Conservation (phyloP, 2,888 invertebrate species). For the Sesia apiformis region DNA sequence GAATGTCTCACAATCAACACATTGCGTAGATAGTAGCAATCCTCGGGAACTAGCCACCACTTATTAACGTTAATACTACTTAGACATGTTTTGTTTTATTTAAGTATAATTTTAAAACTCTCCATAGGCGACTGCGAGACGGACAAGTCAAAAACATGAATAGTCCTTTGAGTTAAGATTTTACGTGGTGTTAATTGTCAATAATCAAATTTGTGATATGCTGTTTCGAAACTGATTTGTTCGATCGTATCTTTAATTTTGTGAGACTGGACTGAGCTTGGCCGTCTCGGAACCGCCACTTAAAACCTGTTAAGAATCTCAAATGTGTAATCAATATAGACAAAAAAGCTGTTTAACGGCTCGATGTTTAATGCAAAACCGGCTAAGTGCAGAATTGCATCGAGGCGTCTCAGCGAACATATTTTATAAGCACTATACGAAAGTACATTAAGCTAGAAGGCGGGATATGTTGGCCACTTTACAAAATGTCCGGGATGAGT, state of each 20-base stretch:
- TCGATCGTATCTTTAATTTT: no score
- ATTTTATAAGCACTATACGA: conserved; percentile 38
- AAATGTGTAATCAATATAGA: no score
- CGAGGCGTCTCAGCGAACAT: conserved; percentile 34
- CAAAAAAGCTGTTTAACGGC: no score
- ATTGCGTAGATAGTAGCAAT: background rate
- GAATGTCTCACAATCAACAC: background rate
- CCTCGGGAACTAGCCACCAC: background rate
- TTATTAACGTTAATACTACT: conserved; percentile 1
- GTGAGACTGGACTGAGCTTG: no score
- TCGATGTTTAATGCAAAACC: conserved; percentile 3
- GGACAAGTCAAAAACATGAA: no score
- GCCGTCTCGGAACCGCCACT: no score
- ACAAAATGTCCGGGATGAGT: conserved; percentile 72
- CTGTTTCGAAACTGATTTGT: no score
- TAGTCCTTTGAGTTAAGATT: no score
- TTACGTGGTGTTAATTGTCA: no score
- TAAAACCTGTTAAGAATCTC: no score
- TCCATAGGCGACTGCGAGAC: no score
- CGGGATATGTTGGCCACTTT: conserved; percentile 64
- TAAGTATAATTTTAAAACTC: background rate
- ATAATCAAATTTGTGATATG: no score
- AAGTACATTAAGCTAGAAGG: conserved; percentile 32
- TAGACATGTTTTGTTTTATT: conserved; percentile 9
- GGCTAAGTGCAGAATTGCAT: conserved; percentile 51